Evolutionary conservation across 2,113 vertebrate genomes (phyloP).

Genomic region (Melanerpes aurifrons): DNA sequence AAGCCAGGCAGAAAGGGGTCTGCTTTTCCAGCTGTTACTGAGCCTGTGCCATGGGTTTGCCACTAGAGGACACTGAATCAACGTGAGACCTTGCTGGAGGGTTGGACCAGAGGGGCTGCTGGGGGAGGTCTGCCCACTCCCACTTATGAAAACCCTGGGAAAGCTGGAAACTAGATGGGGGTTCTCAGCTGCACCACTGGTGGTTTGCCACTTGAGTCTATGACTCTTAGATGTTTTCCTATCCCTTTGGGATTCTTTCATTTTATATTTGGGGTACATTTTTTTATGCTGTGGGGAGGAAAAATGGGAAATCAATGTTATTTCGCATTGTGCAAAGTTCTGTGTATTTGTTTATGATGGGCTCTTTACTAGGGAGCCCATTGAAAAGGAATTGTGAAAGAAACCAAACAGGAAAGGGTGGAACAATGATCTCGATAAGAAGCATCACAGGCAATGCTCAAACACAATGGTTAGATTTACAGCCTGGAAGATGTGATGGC

Average conservation of each 20-base stretch:
- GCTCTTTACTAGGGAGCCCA: constrained; percentile 34
- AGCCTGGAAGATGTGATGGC: constrained; percentile 47
- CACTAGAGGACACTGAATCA: constrained; percentile 72
- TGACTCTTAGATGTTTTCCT: constrained; percentile 11
- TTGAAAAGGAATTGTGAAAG: constrained; percentile 68
- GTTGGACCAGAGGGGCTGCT: not conserved
- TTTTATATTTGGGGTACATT: constrained; percentile 33
- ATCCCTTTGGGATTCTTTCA: constrained; percentile 3
- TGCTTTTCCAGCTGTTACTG: not conserved
- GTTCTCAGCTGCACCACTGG: not conserved
- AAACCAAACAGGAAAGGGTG: constrained; percentile 72
- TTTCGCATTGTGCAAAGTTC: constrained; percentile 45
- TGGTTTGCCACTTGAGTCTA: not conserved
- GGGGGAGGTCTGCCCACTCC: not conserved
- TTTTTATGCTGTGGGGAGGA: not conserved
- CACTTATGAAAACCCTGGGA: not conserved
- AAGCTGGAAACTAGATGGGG: not conserved
- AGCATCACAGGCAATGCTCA: constrained; percentile 57
- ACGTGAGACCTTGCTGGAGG: constrained; percentile 31
- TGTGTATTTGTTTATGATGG: constrained; percentile 61
- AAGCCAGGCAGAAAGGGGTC: not conserved
- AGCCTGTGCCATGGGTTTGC: constrained; percentile 1
- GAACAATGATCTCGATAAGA: constrained; percentile 65
- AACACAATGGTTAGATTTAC: constrained; percentile 67
- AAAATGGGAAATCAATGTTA: constrained; percentile 59